Evolutionary conservation across 2,797 vertebrate species (phyloP).

Genomic region (Rachycentron canadum): DNA sequence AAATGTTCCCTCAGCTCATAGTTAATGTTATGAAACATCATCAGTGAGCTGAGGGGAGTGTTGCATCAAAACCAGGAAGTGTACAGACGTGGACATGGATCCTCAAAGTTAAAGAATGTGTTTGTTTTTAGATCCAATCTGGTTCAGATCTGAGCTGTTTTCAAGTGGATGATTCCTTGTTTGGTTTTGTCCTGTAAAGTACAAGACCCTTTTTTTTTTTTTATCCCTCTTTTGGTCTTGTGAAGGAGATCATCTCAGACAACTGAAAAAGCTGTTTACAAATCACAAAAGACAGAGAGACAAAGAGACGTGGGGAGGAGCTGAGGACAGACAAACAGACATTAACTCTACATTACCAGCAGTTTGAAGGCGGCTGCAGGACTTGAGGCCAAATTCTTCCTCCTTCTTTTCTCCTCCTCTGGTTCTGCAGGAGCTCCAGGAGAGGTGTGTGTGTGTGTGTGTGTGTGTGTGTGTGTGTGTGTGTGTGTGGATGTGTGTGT

Average conservation of each 20-base stretch:
- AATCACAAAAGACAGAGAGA: slow-evolving; percentile 35
- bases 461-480: too few relatives aligned
- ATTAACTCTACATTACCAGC: slow-evolving; percentile 74
- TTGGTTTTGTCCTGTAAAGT: neutral
- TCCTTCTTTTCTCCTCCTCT: slow-evolving; percentile 60
- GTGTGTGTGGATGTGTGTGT: slow-evolving; percentile 34
- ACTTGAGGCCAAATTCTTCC: slow-evolving; percentile 67
- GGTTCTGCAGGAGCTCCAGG: slow-evolving; percentile 61
- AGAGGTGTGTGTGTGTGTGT: slow-evolving; percentile 44
- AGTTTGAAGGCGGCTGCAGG: slow-evolving; percentile 56
- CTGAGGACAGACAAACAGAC: slow-evolving; percentile 40
- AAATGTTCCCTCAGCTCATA: neutral
- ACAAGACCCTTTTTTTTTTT: too few relatives aligned
- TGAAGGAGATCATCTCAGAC: slow-evolving; percentile 2
- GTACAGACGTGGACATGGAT: neutral
- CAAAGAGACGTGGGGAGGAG: neutral
- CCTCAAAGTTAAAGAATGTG: neutral
- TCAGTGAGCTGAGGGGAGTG: neutral
- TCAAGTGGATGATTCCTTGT: neutral
- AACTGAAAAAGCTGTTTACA: slow-evolving; percentile 36
- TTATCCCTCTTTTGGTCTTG: neutral
- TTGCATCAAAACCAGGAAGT: neutral
- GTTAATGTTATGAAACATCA: slow-evolving; percentile 4
- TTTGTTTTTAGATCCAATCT: neutral
- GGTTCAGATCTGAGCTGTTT: neutral